Conservation (phyloP, 37 sponge, comb jelly and placozoan species). For the Spongia lamella region DNA sequence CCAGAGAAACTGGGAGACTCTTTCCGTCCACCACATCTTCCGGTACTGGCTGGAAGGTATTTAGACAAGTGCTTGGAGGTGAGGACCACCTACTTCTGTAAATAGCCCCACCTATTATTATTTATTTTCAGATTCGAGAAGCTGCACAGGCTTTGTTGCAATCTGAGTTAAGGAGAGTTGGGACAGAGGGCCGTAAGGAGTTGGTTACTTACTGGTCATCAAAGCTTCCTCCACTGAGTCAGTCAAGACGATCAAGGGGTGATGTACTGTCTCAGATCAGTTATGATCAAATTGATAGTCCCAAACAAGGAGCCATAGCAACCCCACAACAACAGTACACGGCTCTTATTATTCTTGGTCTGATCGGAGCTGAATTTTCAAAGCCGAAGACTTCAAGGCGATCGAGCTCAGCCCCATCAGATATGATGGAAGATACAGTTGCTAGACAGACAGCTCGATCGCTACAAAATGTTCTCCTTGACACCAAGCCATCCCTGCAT, state of each 20-base stretch:
- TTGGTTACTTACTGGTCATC: conserved; percentile 65
- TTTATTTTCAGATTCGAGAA: conserved; percentile 71
- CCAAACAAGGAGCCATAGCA: conserved; percentile 27
- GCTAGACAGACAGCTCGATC: conserved; percentile 74
- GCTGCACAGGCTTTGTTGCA: conserved; percentile 89
- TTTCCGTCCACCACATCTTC: conserved; percentile 82
- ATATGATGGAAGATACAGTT: conserved; percentile 53
- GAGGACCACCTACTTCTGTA: conserved; percentile 11
- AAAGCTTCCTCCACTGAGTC: conserved; percentile 48
- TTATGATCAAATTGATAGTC: background rate
- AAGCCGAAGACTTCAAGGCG: background rate
- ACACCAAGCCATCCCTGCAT: conserved; percentile 48
- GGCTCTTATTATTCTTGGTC: conserved; percentile 84
- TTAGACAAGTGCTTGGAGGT: conserved; percentile 81
- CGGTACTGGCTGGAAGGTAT: conserved; percentile 78
- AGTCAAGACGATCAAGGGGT: conserved; percentile 1
- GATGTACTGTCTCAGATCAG: conserved; percentile 2
- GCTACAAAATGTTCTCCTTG: conserved; percentile 65
- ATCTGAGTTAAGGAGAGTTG: conserved; percentile 79
- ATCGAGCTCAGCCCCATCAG: background rate
- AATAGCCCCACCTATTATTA: background rate
- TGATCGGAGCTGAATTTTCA: conserved; percentile 89
- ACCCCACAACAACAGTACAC: conserved; percentile 81
- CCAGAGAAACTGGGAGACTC: conserved; percentile 82
- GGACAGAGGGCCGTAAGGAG: conserved; percentile 41